Base-by-base conservation (phyloP, 2,797 vertebrate genomes). In the Parotocinclus haroldoi region DNA sequence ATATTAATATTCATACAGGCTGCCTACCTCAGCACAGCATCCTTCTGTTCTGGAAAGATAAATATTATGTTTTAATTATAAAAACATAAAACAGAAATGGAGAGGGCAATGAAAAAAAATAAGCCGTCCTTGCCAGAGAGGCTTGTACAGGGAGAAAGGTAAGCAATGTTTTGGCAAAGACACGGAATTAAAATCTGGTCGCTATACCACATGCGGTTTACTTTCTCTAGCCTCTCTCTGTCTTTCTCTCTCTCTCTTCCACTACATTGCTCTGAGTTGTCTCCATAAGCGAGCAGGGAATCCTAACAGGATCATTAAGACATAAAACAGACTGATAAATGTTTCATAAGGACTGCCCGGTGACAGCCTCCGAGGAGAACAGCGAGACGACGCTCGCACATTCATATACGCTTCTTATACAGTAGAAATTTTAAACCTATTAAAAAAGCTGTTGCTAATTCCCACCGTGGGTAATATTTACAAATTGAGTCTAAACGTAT, bases 11-110 rank as follows among this genome's bases (percentile, higher is more conserved):
- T 88, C 89, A 90, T 86, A 85, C 83, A 85, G 87, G 81, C 89
- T 88, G 87, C 88, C 90, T 90, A 85, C 85, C 87, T 75, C 82
- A 85, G 84, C 86, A 86, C 85, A 84, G 87, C 89, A 89, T 87
- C 89, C 90, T 90, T 89, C 90, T 91, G 89, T 89, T 90, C 86
- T 83, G 84, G 86, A 87, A 91, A 90, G 89, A 91, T 92, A 91
- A 90, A 92, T 92, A 89, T 91, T 92, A 82, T 90, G 87, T 91
- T 92, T 91, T 91, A 89, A 92, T 91, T 92, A 92, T 89, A 89
- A 92, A 90, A 89, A 90, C 88, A 92, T 87, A 90, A 91, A 90
- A 88, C 86, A 89, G 85, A 86, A 90, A 89, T 82, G 82, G 53
- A 79, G 73, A 65, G 72, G 67, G 52, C 58, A 62, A 63, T 66